Evolutionary conservation across 2,113 vertebrate genomes (phyloP).

Genomic region (Lynx canadensis): DNA sequence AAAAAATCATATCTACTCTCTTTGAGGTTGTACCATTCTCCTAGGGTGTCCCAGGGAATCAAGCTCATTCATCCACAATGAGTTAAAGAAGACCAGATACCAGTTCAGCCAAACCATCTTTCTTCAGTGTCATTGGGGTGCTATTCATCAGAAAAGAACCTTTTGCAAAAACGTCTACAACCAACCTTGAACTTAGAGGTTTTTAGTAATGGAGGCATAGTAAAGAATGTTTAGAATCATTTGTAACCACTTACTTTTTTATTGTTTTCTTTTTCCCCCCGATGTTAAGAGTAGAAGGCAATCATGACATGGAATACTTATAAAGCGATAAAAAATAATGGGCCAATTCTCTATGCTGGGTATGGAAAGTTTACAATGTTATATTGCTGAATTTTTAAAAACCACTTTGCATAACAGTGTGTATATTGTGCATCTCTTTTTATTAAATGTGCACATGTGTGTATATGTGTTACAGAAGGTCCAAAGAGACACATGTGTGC

Average conservation of each 20-base stretch:
- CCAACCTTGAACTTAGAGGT: neutral
- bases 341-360: accelerated
- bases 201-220: neutral
- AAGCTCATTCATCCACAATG: conserved; percentile 13
- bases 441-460: neutral
- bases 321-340: neutral
- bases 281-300: neutral
- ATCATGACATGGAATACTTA: neutral
- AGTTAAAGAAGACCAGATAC: neutral
- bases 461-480: neutral
- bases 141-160: conserved; percentile 48
- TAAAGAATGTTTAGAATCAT: neutral
- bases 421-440: neutral
- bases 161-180: neutral
- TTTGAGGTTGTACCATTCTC: neutral
- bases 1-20: neutral
- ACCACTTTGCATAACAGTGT: neutral
- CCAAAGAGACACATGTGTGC: neutral
- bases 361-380: neutral
- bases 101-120: neutral
- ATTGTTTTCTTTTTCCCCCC: neutral
- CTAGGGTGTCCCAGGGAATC: neutral
- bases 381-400: neutral
- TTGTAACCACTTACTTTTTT: neutral
- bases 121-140: neutral